A percentile compares a stretch with the other conserved stretches of the same genome.
These are phyloP conservation scores for Pseudochirops corinnae DNA, from an alignment of 2,797 vertebrate genomes.

Conservation along the genomic window DNA sequence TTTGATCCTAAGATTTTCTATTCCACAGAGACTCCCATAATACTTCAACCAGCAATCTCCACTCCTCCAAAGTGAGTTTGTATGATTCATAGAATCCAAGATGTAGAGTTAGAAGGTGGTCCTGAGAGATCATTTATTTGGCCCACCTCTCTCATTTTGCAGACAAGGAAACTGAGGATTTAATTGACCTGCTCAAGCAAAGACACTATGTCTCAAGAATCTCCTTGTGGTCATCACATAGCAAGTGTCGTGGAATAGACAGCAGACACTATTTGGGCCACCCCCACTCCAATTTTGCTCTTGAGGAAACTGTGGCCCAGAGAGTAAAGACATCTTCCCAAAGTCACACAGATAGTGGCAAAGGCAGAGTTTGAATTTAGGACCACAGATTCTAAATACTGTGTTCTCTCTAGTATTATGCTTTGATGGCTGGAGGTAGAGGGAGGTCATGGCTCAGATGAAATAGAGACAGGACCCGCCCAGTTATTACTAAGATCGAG, in stretches of 20 bases:
- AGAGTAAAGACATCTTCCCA: background rate
- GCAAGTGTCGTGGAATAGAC: background rate
- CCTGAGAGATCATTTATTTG: background rate
- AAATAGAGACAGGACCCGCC: background rate
- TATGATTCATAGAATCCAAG: background rate
- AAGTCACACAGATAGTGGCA: background rate
- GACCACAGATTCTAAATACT: background rate
- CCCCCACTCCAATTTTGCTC: rapidly evolving
- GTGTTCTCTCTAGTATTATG: background rate
- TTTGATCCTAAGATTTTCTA: background rate
- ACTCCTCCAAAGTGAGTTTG: background rate
- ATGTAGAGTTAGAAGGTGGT: background rate
- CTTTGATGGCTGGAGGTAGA: background rate
- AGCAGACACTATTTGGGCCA: background rate
- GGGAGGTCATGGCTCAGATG: background rate
- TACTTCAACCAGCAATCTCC: background rate
- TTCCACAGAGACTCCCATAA: background rate
- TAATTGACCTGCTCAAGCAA: background rate
- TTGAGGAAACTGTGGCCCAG: background rate
- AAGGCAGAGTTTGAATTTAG: background rate
- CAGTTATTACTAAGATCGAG: background rate
- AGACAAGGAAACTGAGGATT: background rate
- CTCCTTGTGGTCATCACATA: background rate
- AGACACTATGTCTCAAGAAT: background rate
- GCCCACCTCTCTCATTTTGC: background rate